Base-by-base conservation (phyloP, 2,797 vertebrate species). In the Pachyuromys duprasi region DNA sequence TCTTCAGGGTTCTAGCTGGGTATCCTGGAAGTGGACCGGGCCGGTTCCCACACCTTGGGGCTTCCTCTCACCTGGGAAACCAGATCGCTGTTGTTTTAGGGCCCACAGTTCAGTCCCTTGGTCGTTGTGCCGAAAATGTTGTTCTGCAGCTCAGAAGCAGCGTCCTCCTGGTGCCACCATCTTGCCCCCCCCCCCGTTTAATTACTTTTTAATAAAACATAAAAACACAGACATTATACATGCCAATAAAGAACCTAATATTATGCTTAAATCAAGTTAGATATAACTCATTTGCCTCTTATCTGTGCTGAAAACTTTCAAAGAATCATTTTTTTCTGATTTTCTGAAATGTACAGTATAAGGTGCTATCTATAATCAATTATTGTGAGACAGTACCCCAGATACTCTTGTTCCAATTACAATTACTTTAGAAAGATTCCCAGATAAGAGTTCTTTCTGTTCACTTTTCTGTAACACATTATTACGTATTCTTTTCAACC, bases 401-500 rank as follows among this genome's bases (percentile, higher is more conserved):
- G 13, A 79, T 13, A 8, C 13, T 49, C 31, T 89, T 20, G 22
- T 28, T 65, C 42, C 24, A 28, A 49, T 53, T 17, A 28, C 12
- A 76, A 28, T 74, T 53, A 28, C 26, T 53, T 89, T 18, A 45
- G 7, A 95, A 90, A 92, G 24, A 89, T 62, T 62, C 0, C 33
- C 78, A 69, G 87, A 70, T 3, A 79, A 72, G 49, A 95, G 39
- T 67, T 75, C 42, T 87, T 31, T 69, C 76, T 60, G 74, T 28
- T 49, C 1, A 45, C 26, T 70, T 84, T 72, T 49, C n/a, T 90
- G 1, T 80, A 91, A 91, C 26, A 74, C 9, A 31, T 15, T 42
- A 79, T 86, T 87, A n/a, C 57, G 63, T 83, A 28, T 65, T 95
- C 65, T 89, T 70, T 55, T 90, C 26, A 93, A 79, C 5, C 49